These are phyloP conservation scores for Epinephelus awoara DNA, from an alignment of 2,797 vertebrate genomes.

Conservation along the genomic window DNA sequence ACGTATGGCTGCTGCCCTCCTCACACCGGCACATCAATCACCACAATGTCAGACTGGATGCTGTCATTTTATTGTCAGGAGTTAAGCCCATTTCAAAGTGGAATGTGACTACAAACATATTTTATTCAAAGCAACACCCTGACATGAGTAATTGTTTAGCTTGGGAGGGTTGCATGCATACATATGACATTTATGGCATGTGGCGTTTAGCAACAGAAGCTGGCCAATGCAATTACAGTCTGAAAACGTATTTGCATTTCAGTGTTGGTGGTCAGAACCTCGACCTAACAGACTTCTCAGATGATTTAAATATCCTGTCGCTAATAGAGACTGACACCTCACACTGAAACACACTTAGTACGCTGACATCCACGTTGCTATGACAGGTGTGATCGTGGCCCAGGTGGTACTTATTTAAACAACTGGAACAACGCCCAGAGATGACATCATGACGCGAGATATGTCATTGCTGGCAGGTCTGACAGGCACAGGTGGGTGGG, in stretches of 20 bases:
- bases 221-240: background rate
- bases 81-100: conserved; percentile 11
- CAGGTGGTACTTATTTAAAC: conserved; percentile 72
- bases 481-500: conserved; percentile 53
- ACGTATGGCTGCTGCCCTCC: conserved; percentile 6
- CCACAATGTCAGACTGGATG: background rate
- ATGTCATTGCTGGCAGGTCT: conserved; percentile 53
- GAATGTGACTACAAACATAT: conserved; percentile 16
- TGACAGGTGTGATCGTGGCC: conserved; percentile 66
- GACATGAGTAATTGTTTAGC: conserved; percentile 17
- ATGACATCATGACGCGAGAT: conserved; percentile 72
- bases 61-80: background rate
- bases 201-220: conserved; percentile 35
- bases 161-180: conserved; percentile 12
- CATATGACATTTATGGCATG: conserved; percentile 19
- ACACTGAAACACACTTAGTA: conserved; percentile 16
- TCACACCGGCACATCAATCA: conserved; percentile 38
- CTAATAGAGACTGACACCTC: conserved; percentile 26
- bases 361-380: conserved; percentile 34
- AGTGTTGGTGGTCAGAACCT: conserved; percentile 24
- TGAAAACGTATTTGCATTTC: conserved; percentile 16
- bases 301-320: background rate
- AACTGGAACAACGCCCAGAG: conserved; percentile 46
- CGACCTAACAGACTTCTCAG: background rate
- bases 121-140: conserved; percentile 23